Evolutionary conservation across 2,797 vertebrate species (phyloP), one percentile per base, ranked within the genome.

Genomic region (Lepidocolaptes lacrymiger): DNA sequence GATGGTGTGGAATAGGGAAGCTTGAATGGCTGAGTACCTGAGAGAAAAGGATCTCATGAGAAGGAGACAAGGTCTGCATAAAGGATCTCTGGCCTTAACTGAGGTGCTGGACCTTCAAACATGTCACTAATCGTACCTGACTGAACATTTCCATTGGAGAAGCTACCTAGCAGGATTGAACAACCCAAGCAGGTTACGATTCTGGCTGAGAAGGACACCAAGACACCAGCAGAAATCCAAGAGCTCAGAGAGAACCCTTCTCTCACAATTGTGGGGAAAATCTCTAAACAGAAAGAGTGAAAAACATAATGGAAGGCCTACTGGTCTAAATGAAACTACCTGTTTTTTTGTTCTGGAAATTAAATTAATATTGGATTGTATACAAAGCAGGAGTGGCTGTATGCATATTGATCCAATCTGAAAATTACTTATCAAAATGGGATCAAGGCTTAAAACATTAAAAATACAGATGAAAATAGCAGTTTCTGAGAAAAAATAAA

Each of bases 341-440:
- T 62, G 14, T 7, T 2, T 43, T 52, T 82, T 71, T 80, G 14
- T 62, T 83, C 71, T 80, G 78, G 39, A 51, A 79, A 48, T 69
- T 28, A 22, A 49, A 44, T n/a, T 77, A 34, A 22, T 48, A 81
- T 10, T 81, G 56, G 52, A 28, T 28, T 83, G 74, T 95, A 56
- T 73, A 79, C 62, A 80, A 67, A 90, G 32, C 73, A 85, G 14
- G n/a, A 92, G 66, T n/a, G 75, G 30, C 52, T 44, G 6, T 63
- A 11, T 61, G 27, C 30, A 61, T 49, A 54, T 62, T 37, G 14
- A 36, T 64, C 12, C 64, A 68, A 88, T 39, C 28, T 59, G 78
- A 95, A 97, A 95, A 89, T 74, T 69, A 30, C 30, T 82, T 69
- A 41, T 81, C 62, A 39, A 77, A 78, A 76, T 32, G 13, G n/a